phyloP scores from a whole-genome alignment of 2,797 vertebrate genomes.

The Falco concolor region DNA sequence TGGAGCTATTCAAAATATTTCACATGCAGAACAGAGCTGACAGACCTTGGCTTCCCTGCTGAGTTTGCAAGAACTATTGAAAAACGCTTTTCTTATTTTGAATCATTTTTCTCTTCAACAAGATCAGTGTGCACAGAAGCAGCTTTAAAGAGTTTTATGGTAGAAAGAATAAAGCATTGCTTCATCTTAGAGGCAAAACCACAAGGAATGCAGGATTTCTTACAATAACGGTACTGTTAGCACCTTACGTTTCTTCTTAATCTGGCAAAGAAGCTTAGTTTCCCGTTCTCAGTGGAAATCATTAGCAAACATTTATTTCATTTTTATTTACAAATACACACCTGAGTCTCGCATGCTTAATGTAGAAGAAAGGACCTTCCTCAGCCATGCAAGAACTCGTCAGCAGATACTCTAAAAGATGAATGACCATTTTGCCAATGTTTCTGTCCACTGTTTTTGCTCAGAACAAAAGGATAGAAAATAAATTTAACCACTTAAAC shows the following conservation, averaged over 20 bases:
- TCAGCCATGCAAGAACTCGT: background rate
- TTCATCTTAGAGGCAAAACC: background rate
- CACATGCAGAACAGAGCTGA: constrained; percentile 17
- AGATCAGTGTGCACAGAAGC: background rate
- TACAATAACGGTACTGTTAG: background rate
- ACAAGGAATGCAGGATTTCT: background rate
- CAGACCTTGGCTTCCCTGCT: background rate
- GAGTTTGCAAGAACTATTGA: background rate
- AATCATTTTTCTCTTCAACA: background rate
- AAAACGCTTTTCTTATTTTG: background rate
- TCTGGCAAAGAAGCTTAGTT: background rate
- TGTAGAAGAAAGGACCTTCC: background rate
- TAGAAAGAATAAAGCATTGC: background rate
- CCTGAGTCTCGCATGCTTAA: rapidly evolving
- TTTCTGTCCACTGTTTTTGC: background rate
- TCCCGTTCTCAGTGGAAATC: background rate
- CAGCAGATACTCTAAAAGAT: background rate
- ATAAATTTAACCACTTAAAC: background rate
- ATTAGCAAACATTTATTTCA: background rate
- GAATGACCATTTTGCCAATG: rapidly evolving
- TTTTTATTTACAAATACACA: background rate
- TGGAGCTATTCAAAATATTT: constrained; percentile 12
- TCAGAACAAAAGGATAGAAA: background rate
- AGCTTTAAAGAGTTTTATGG: background rate
- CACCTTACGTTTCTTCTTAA: background rate